These are phyloP conservation scores for Cygnus buccinator DNA, from an alignment of 2,113 vertebrate species.

Conservation along the genomic window DNA sequence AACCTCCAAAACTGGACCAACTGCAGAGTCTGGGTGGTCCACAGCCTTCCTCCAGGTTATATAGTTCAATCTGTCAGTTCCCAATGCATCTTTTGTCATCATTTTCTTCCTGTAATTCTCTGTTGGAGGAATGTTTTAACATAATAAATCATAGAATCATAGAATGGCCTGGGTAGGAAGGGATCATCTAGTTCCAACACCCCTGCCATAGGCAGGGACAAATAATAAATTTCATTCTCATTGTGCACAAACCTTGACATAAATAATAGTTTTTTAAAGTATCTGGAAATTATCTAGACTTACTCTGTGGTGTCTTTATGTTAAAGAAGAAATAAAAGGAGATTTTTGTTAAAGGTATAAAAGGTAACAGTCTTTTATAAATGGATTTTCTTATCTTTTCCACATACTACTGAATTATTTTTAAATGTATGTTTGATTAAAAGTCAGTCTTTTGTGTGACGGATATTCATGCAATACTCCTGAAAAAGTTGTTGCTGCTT, in stretches of 20 bases:
- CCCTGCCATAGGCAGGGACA: too few species aligned
- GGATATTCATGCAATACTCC: accelerated
- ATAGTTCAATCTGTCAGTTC: background rate
- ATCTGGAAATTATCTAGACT: background rate
- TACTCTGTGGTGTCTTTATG: background rate
- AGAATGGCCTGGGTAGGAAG: too few species aligned
- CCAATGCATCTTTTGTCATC: background rate
- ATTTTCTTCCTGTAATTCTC: background rate
- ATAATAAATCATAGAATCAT: background rate
- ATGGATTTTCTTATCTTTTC: background rate
- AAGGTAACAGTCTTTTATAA: background rate
- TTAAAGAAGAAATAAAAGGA: background rate
- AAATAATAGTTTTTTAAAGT: background rate
- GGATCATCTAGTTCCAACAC: too few species aligned
- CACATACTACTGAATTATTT: background rate
- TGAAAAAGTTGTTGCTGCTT: background rate
- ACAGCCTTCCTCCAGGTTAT: background rate
- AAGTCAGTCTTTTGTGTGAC: background rate
- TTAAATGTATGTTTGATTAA: background rate
- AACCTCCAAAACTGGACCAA: background rate
- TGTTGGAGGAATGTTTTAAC: slow-evolving; percentile 16
- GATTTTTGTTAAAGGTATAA: background rate
- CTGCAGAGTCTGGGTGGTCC: background rate
- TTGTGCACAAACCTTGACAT: accelerated
- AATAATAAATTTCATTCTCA: background rate